Evolutionary conservation across 2,113 vertebrate genomes (phyloP).

Genomic region (Diadophis punctatus): DNA sequence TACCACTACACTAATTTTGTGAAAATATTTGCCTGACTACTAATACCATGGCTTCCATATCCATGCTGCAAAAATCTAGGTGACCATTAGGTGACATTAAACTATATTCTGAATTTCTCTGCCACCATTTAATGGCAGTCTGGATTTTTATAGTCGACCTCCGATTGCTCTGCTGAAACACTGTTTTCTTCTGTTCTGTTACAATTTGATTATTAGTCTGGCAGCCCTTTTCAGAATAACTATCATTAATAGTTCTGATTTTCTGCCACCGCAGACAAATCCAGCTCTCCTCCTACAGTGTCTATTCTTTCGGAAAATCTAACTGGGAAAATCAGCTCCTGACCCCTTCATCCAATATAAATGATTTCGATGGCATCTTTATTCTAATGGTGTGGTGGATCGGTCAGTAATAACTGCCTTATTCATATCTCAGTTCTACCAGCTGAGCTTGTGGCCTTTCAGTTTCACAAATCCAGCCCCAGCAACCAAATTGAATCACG

Average conservation of each 20-base stretch:
- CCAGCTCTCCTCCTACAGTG: background rate
- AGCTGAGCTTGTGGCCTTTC: constrained; percentile 63
- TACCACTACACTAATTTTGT: background rate
- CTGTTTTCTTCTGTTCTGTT: background rate
- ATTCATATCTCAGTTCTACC: constrained; percentile 54
- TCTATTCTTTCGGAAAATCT: background rate
- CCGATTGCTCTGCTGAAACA: background rate
- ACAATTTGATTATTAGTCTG: background rate
- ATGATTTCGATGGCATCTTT: background rate
- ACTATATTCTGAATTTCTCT: background rate
- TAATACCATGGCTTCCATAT: background rate
- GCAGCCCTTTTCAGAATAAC: background rate
- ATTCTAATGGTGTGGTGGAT: constrained; percentile 27
- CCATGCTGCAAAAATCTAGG: background rate
- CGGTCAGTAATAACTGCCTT: constrained; percentile 64
- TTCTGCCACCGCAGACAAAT: background rate
- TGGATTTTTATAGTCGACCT: background rate
- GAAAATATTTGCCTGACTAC: background rate
- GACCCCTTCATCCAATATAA: background rate
- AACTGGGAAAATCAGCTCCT: background rate
- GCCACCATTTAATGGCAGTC: background rate
- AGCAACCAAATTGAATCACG: constrained; percentile 61
- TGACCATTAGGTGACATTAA: background rate
- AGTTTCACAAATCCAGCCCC: constrained; percentile 60
- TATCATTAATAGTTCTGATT: background rate